phyloP scores from a whole-genome alignment of 2,888 invertebrate species.

The Diogma glabrata region DNA sequence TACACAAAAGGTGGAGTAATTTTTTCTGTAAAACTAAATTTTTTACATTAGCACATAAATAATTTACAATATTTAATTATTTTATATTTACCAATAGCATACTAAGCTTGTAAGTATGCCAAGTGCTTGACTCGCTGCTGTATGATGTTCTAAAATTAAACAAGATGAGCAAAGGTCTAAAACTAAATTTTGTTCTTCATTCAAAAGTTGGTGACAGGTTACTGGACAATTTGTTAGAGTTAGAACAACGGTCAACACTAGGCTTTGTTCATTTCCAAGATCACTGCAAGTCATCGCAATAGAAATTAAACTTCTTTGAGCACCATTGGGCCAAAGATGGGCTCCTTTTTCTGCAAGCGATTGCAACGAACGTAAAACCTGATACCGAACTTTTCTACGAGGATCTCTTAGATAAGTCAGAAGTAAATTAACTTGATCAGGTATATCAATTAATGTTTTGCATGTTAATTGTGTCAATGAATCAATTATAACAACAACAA shows the following conservation, averaged over 20 bases:
- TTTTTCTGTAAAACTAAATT: conserved; percentile 19
- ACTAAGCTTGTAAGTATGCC: conserved; percentile 30
- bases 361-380: conserved; percentile 53
- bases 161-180: conserved; percentile 32
- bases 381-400: conserved; percentile 54
- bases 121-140: conserved; percentile 32
- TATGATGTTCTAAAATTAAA: conserved; percentile 31
- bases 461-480: conserved; percentile 81
- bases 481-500: conserved; percentile 69
- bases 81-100: conserved; percentile 20
- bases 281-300: conserved; percentile 31
- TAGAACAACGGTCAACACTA: conserved; percentile 31
- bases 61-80: background rate
- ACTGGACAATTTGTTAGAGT: conserved; percentile 34
- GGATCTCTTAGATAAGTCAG: conserved; percentile 59
- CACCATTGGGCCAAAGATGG: conserved; percentile 63
- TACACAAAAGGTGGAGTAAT: conserved; percentile 25
- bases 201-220: conserved; percentile 30
- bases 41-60: background rate
- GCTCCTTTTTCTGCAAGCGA: conserved; percentile 60
- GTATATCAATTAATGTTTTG: conserved; percentile 81
- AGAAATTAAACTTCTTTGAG: conserved; percentile 30
- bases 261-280: conserved; percentile 29
- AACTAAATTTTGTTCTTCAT: conserved; percentile 29
- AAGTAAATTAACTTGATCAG: conserved; percentile 67